Conservation (phyloP, 2,113 vertebrate genomes). For the Pollachius pollachius region DNA sequence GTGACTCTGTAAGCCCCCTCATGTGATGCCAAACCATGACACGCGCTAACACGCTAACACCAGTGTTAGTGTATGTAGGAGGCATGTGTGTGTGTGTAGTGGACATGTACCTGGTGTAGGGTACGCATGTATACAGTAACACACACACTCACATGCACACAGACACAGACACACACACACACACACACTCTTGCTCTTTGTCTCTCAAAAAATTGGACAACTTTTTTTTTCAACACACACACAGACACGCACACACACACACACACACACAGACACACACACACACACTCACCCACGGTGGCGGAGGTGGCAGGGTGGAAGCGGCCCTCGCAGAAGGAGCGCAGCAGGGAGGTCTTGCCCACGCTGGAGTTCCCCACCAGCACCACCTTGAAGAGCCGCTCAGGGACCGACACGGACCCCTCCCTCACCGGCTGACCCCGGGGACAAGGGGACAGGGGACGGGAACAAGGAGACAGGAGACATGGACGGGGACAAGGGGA, state of each 20-base stretch:
- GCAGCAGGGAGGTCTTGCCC: slow-evolving; percentile 90
- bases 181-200: not conserved
- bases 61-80: too few species aligned
- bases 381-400: slow-evolving; percentile 89
- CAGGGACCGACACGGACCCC: slow-evolving; percentile 59
- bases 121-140: slow-evolving; percentile 19
- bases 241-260: too few species aligned
- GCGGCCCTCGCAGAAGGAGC: slow-evolving; percentile 81
- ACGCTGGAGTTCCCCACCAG: slow-evolving; percentile 88
- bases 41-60: not conserved
- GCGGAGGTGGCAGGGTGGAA: slow-evolving; percentile 81
- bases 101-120: too few species aligned
- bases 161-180: slow-evolving; percentile 7
- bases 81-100: too few species aligned
- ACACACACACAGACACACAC: not conserved
- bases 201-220: too few species aligned
- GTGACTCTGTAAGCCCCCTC: slow-evolving; percentile 63
- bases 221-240: not conserved
- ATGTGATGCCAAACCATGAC: slow-evolving; percentile 56
- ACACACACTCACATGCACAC: slow-evolving; percentile 10
- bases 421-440: slow-evolving; percentile 64
- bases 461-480: not conserved
- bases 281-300: slow-evolving; percentile 83
- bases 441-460: too few species aligned
- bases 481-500: too few species aligned